A percentile compares a stretch with the other conserved stretches of the same genome.
Evolutionary conservation across 2,113 vertebrate species (phyloP).

Genomic region (Gymnobelideus leadbeateri): DNA sequence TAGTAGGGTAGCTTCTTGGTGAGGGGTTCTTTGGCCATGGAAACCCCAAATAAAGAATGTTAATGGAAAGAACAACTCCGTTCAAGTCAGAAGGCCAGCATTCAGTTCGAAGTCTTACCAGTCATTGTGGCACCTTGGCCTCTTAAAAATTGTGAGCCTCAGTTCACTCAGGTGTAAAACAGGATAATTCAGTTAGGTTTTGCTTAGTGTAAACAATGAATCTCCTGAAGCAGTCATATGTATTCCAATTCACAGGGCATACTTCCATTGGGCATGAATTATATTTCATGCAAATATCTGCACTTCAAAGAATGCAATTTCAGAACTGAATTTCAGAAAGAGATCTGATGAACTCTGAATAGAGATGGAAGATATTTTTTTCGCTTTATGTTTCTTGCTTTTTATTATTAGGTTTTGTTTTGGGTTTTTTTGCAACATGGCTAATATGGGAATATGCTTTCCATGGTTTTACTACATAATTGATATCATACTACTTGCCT

Average conservation of each 20-base stretch:
- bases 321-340: not conserved
- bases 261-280: not conserved
- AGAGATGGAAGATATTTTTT: not conserved
- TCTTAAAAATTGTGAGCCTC: not conserved
- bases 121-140: not conserved
- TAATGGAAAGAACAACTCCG: not conserved
- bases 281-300: not conserved
- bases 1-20: not conserved
- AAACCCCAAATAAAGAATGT: not conserved
- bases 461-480: not conserved
- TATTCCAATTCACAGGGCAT: not conserved
- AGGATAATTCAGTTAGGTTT: not conserved
- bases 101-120: not conserved
- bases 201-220: not conserved
- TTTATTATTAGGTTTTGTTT: not conserved
- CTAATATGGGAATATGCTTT: not conserved
- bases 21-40: not conserved
- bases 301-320: not conserved
- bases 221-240: not conserved
- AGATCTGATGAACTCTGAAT: not conserved
- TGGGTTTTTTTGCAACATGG: not conserved
- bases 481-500: not conserved
- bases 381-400: not conserved
- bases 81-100: not conserved
- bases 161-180: not conserved